Base-by-base conservation (phyloP, 2,113 vertebrate species). In the Sorex fumeus region DNA sequence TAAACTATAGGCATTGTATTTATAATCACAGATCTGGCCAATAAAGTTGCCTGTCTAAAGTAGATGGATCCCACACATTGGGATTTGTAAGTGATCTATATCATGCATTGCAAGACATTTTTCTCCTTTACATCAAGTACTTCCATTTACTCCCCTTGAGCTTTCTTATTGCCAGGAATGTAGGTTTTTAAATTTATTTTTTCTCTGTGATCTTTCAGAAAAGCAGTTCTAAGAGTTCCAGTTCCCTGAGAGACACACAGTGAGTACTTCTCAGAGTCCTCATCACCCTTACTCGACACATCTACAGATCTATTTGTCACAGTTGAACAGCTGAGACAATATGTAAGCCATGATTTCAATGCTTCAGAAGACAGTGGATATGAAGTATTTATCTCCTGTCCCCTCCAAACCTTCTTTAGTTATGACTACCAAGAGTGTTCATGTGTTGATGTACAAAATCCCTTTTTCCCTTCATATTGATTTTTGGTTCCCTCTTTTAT, bases 21-120 rank as follows among this genome's bases (percentile, higher is more conserved):
- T 9, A 10, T 0, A 0, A 4, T 0, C 3, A 11, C 4, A 2
- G 1, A 2, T 28, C 71, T 2, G 5, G 13, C 15, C 1, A 12
- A 15, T 2, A 2, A 2, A 16, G 1, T 1, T 3, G 1, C 0
- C 0, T 3, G 9, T 27, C 47, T 7, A 13, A 0, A 2, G 1
- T 0, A 2, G 28, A 19, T 2, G 21, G 45, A 21, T 10, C 34
- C 18, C 3, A 4, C 5, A 36, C 27, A 5, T 6, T 10, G 25
- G 40, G 25, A 13, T 13, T 67, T 36, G 13, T 8, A 1, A 1
- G 0, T 1, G 28, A 16, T 2, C 12, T 2, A 10, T 2, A 3
- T 21, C n/a, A 8, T 1, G 11, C 12, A 27, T 47, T 1, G 25
- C 2, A 3, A 18, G n/a, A 40, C 28, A 40, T 5, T 45, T 8